Conservation (phyloP, 2,888 invertebrate genomes). For the Poecilobothrus nobilitatus region DNA sequence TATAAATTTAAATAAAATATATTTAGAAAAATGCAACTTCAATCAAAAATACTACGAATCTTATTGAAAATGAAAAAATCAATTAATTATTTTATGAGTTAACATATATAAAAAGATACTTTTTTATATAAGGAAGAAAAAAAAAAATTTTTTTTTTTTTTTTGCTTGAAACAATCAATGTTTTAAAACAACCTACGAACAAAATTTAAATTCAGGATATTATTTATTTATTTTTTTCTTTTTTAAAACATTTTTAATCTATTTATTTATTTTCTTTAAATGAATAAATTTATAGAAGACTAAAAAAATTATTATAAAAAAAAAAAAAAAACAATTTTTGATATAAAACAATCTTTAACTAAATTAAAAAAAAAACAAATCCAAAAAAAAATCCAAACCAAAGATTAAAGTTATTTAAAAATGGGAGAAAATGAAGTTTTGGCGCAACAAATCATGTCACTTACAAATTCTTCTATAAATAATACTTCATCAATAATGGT, state of each 20-base stretch:
- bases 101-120: neutral
- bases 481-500: neutral
- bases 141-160: too few species aligned
- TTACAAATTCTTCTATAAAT: neutral
- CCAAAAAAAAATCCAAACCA: neutral
- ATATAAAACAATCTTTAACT: too few species aligned
- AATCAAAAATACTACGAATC: neutral
- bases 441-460: neutral
- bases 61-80: neutral
- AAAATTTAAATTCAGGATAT: too few species aligned
- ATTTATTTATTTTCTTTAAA: too few species aligned
- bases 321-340: too few species aligned
- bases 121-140: too few species aligned
- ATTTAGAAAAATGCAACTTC: neutral
- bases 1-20: neutral
- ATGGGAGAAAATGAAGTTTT: neutral
- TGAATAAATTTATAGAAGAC: too few species aligned
- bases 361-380: neutral
- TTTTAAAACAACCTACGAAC: too few species aligned
- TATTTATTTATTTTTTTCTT: neutral
- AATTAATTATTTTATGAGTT: constrained; percentile 1
- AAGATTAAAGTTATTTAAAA: neutral
- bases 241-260: too few species aligned
- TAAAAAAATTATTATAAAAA: too few species aligned
- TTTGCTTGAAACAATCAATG: neutral